Conservation (phyloP, 2,113 vertebrate genomes). For the Silurus glanis region DNA sequence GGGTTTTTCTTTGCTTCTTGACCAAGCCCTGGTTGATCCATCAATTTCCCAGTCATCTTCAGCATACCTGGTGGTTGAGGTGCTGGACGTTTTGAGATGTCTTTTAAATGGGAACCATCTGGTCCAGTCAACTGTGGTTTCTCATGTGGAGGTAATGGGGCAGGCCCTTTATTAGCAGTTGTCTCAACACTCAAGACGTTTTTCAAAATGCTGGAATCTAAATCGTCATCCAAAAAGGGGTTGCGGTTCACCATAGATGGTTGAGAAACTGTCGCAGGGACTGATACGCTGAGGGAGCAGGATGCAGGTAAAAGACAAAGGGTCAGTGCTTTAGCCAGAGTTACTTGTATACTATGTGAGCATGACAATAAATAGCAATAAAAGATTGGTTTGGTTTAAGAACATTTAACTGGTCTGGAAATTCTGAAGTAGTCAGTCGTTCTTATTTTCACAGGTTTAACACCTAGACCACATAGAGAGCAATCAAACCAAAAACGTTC, state of each 20-base stretch:
- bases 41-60: slow-evolving; percentile 20
- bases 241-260: slow-evolving; percentile 18
- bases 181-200: not conserved
- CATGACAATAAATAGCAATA: not conserved
- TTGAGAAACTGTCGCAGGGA: slow-evolving; percentile 36
- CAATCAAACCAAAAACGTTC: not conserved
- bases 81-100: slow-evolving; percentile 56
- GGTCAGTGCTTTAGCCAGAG: slow-evolving; percentile 10
- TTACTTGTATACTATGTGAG: not conserved
- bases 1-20: not conserved
- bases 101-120: slow-evolving; percentile 46
- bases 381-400: not conserved
- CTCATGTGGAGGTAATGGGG: slow-evolving; percentile 44
- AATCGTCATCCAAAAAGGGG: slow-evolving; percentile 41
- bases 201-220: not conserved
- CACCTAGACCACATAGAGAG: not conserved
- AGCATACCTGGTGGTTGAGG: slow-evolving; percentile 60
- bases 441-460: not conserved
- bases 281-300: slow-evolving; percentile 35
- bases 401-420: not conserved
- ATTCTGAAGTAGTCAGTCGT: not conserved
- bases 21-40: not conserved
- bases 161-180: slow-evolving; percentile 49
- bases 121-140: not conserved
- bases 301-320: slow-evolving; percentile 42